Base-by-base conservation (phyloP, 2,888 invertebrate genomes). In the Eupithecia pulchellata region DNA sequence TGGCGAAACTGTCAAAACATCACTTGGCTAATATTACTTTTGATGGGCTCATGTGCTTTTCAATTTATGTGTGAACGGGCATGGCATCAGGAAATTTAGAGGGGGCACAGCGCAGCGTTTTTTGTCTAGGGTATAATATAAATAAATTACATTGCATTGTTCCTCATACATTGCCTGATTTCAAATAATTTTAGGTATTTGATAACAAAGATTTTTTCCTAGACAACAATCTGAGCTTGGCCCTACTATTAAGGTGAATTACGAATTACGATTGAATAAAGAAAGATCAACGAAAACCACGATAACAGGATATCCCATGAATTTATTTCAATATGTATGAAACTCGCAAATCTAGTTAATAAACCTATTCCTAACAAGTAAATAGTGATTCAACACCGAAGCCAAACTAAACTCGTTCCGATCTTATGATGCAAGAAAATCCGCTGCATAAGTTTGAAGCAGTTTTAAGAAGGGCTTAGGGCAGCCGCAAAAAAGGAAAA, bases 401-500 rank as follows among this genome's bases (percentile, higher is more conserved):
- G 69, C 69, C 66, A 34, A 47, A 30, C 39, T 34, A 69, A 66
- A 69, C 66, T 64, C 42, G 69, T 65, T 65, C 58, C 47, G 34
- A 65, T 27, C 64, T 58, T 68, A 72, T 65, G 73, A 69, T 77
- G 77, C 72, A 74, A 73, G 67, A 75, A 75, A 68, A 77, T 75
- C 73, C 73, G 55, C 64, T 76, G 76, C 79, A 81, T 79, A 78
- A 78, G 76, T 77, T 73, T 75, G 70, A 81, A 82, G 82, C 76
- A 60, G 79, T 81, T 81, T 79, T 82, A 79, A 82, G 85, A 78
- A 71, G 77, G 66, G 77, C 74, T 72, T 81, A 81, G 82, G 78
- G 78, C 69, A 79, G 81, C 81, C 79, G 82, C 85, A 82, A 87
- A 89, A 91, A 89, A 90, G 86, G 85, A 85, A 84, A 86, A 85